A percentile compares a stretch with the other conserved stretches of the same genome.
These are phyloP conservation scores for Salarias fasciatus DNA, from an alignment of 2,797 vertebrate genomes.

Conservation along the genomic window DNA sequence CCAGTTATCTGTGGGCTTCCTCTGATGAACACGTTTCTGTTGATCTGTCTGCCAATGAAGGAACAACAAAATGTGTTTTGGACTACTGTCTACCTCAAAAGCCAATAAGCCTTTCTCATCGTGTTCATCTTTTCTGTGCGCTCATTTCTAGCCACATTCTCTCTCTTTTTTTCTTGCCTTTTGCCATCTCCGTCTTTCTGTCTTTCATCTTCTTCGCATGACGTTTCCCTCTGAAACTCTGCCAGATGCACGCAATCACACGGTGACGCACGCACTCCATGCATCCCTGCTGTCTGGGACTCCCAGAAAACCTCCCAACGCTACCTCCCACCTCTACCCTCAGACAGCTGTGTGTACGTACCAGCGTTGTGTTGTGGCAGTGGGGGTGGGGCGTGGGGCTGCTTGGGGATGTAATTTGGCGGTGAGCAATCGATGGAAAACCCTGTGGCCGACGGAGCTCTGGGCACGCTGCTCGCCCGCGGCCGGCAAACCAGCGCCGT, in stretches of 20 bases:
- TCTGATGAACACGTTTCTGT: too few relatives aligned
- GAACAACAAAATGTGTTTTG: too few relatives aligned
- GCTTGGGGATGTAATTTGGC: slow-evolving; percentile 66
- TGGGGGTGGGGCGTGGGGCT: slow-evolving; percentile 42
- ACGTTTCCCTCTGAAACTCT: slow-evolving; percentile 55
- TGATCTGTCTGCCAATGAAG: too few relatives aligned
- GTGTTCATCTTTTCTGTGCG: slow-evolving; percentile 6
- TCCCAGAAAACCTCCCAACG: slow-evolving; percentile 57
- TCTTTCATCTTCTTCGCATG: slow-evolving; percentile 39
- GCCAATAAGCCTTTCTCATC: not conserved
- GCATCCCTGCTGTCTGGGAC: slow-evolving; percentile 53
- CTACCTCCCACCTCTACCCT: slow-evolving; percentile 58
- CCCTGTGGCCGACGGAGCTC: slow-evolving; percentile 57
- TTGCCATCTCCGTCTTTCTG: slow-evolving; percentile 11
- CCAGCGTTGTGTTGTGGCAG: slow-evolving; percentile 66
- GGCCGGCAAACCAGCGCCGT: slow-evolving; percentile 65
- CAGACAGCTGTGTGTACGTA: slow-evolving; percentile 73
- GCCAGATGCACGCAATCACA: slow-evolving; percentile 51
- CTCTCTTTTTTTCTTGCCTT: slow-evolving; percentile 6
- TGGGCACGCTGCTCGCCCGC: slow-evolving; percentile 65
- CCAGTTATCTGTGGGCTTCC: too few relatives aligned
- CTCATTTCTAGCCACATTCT: slow-evolving; percentile 19
- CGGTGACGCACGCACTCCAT: slow-evolving; percentile 55
- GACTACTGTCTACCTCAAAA: not conserved
- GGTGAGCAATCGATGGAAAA: slow-evolving; percentile 63